A percentile compares a stretch with the other conserved stretches of the same genome.
Conservation (phyloP, 2,113 vertebrate genomes). For the Scolopax mira region DNA sequence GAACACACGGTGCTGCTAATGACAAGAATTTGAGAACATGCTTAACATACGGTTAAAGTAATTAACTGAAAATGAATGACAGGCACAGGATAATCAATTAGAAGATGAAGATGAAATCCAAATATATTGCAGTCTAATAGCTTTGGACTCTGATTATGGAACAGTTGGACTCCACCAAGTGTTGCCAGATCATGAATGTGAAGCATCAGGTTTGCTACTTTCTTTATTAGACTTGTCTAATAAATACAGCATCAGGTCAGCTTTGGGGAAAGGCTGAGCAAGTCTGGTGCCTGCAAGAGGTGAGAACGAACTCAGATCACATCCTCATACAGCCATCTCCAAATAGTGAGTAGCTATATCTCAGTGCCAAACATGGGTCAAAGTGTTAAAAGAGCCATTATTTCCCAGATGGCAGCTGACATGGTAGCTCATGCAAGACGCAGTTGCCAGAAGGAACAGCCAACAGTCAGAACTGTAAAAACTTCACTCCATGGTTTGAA, state of each 20-base stretch:
- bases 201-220: neutral
- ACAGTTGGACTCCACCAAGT: neutral
- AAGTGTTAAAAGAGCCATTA: neutral
- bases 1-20: slow-evolving; percentile 7
- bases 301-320: neutral
- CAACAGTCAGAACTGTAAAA: neutral
- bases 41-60: neutral
- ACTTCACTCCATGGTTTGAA: neutral
- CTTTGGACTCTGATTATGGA: neutral
- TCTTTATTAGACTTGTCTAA: neutral
- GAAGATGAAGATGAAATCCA: neutral
- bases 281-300: neutral
- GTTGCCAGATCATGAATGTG: neutral
- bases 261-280: neutral
- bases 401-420: neutral
- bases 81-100: neutral
- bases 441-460: neutral
- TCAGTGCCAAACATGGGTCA: neutral
- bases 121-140: neutral
- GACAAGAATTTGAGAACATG: slow-evolving; percentile 3
- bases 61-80: slow-evolving; percentile 24
- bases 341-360: neutral
- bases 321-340: neutral
- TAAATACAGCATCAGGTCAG: neutral
- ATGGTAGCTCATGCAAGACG: neutral